A percentile compares a stretch with the other conserved stretches of the same genome.
phyloP scores from a whole-genome alignment of 2,797 vertebrate genomes.

The Sebastes trivittatus region DNA sequence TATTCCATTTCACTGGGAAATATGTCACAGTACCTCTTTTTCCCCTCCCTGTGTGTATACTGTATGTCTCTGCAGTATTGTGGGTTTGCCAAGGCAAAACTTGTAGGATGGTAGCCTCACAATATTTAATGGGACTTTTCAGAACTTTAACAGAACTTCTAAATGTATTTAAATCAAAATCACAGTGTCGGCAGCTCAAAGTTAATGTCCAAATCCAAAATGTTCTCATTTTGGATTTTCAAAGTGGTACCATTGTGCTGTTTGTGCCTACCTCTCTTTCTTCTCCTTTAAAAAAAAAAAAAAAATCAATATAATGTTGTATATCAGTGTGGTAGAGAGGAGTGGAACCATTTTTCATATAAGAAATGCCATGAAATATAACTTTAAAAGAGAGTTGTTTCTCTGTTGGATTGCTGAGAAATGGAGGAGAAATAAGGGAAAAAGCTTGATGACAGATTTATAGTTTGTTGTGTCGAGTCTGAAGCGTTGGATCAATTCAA shows the following conservation, averaged over 20 bases:
- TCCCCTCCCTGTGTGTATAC: no score
- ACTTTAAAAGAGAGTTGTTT: neutral
- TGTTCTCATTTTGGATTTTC: neutral
- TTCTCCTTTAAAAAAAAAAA: neutral
- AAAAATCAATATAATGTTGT: neutral
- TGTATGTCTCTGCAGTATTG: no score
- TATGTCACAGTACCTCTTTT: no score
- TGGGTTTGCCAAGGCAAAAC: no score
- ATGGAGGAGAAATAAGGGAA: neutral
- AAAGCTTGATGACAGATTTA: constrained; percentile 11
- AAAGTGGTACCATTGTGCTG: no score
- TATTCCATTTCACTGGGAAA: no score
- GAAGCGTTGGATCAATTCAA: constrained; percentile 27
- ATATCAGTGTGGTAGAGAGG: neutral
- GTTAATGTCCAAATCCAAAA: neutral
- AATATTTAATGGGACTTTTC: neutral
- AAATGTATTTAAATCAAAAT: neutral
- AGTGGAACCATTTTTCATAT: neutral
- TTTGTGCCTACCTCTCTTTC: neutral
- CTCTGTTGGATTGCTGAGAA: neutral
- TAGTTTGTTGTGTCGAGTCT: constrained; percentile 11
- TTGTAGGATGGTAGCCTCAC: no score
- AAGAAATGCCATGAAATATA: neutral
- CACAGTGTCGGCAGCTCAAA: neutral
- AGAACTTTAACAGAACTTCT: neutral